Base-by-base conservation (phyloP, 2,113 vertebrate genomes). In the Melanocharis versteri region DNA sequence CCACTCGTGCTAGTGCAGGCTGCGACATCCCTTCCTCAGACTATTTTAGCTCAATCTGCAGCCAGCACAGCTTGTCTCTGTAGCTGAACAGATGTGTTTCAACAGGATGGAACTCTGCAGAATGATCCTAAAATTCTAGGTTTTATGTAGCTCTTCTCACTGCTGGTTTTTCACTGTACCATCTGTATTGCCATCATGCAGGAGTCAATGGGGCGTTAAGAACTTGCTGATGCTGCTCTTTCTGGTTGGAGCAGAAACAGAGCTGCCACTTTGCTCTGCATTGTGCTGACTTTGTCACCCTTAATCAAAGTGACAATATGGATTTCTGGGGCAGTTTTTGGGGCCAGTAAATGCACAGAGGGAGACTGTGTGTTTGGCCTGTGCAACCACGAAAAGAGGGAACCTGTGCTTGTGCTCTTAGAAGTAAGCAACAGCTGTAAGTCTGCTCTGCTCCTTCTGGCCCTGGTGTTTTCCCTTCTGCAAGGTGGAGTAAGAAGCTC, bases 1-100 rank as follows among this genome's bases (percentile, higher is more conserved):
- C 4, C 0, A 3, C 13, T 47, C 3, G 4, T 51, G 37, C 71
- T 60, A 28, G 15, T 19, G 39, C 22, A 77, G 65, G n/a, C 56
- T 70, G 54, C 7, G 18, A 31, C 7, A 21, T 42, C 47, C 48
- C 54, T 65, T 72, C 50, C 39, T 50, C 65, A 58, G 13, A 39
- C 6, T 50, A 15, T 51, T 91, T 89, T 37, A 77, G 35, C 60
- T 66, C 69, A 57, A 58, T 86, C 68, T 93, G 70, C 82, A 86
- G 10, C 82, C 28, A 70, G 79, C 70, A 96, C 84, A 90, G 79
- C 68, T 95, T 91, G 78, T 73, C 58, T 78, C 60, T 94, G 31
- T 13, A 62, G 75, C 71, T 78, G 68, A 97, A 40, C 82, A 96
- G 94, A 96, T 93, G 94, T 86, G 42, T 64, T 96, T 95, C 66